Evolutionary conservation across 2,797 vertebrate genomes (phyloP).

Genomic region (Pipistrellus pipistrellus): DNA sequence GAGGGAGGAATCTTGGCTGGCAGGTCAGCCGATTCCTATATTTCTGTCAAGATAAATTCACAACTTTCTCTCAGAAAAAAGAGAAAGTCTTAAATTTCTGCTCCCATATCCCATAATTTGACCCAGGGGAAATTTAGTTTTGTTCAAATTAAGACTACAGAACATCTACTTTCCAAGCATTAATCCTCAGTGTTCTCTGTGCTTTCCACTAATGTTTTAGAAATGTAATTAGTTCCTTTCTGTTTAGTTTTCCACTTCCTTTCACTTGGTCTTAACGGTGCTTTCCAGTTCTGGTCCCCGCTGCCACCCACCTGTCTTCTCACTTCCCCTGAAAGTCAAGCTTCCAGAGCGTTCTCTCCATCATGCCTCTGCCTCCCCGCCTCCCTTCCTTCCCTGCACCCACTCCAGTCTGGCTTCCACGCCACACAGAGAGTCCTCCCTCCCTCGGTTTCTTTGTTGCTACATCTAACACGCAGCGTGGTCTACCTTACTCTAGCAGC

Average conservation of each 20-base stretch:
- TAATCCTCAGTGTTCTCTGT: background rate
- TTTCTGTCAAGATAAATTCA: background rate
- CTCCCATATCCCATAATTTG: background rate
- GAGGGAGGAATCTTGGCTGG: background rate
- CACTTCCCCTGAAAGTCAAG: background rate
- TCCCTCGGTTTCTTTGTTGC: accelerated
- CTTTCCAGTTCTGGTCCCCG: background rate
- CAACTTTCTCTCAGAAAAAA: background rate
- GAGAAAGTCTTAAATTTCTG: background rate
- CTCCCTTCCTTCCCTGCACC: background rate
- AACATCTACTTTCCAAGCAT: background rate
- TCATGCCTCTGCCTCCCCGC: background rate
- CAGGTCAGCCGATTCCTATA: background rate
- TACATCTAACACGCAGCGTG: accelerated
- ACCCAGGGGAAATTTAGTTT: constrained; percentile 1
- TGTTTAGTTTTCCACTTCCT: background rate
- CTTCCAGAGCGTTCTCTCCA: background rate
- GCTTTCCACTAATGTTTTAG: background rate
- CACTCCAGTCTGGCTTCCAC: background rate
- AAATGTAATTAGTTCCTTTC: background rate
- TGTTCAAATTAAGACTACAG: background rate
- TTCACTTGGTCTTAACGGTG: background rate
- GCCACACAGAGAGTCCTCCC: accelerated
- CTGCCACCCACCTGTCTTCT: background rate
- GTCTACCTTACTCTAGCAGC: background rate